Conservation (phyloP, 2,797 vertebrate genomes). For the Rhinella marina region DNA sequence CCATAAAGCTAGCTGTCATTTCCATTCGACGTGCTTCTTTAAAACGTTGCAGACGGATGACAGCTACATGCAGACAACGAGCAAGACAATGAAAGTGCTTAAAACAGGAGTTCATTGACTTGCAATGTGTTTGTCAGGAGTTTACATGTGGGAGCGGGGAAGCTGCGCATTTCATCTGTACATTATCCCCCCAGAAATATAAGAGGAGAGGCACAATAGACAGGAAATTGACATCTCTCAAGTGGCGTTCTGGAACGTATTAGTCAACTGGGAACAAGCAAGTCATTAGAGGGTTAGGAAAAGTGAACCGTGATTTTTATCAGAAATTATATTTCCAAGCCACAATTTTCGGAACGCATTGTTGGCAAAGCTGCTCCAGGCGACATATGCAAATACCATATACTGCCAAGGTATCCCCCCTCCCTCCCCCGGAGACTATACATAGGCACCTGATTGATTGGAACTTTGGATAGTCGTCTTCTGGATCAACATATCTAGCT, state of each 20-base stretch:
- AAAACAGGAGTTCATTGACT: slow-evolving; percentile 54
- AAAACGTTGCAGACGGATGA: slow-evolving; percentile 59
- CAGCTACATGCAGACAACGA: slow-evolving; percentile 49
- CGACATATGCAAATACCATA: neutral
- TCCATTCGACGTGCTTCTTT: slow-evolving; percentile 60
- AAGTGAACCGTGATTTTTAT: neutral
- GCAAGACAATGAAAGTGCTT: slow-evolving; percentile 31
- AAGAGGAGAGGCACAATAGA: neutral
- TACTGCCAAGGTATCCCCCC: neutral
- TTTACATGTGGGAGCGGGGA: neutral
- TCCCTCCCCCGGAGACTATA: neutral
- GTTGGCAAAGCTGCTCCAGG: neutral
- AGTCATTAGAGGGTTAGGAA: neutral
- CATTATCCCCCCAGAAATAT: slow-evolving; percentile 9
- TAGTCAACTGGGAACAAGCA: neutral
- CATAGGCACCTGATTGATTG: neutral
- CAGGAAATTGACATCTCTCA: slow-evolving; percentile 7
- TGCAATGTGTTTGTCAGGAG: slow-evolving; percentile 43
- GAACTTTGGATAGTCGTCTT: neutral
- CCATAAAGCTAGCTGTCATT: slow-evolving; percentile 52
- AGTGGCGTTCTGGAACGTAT: neutral
- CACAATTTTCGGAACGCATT: neutral
- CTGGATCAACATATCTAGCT: neutral
- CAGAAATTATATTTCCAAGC: neutral
- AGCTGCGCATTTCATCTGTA: slow-evolving; percentile 18